These are phyloP conservation scores for Periophthalmus magnuspinnatus DNA, from an alignment of 2,797 vertebrate species.

Conservation along the genomic window DNA sequence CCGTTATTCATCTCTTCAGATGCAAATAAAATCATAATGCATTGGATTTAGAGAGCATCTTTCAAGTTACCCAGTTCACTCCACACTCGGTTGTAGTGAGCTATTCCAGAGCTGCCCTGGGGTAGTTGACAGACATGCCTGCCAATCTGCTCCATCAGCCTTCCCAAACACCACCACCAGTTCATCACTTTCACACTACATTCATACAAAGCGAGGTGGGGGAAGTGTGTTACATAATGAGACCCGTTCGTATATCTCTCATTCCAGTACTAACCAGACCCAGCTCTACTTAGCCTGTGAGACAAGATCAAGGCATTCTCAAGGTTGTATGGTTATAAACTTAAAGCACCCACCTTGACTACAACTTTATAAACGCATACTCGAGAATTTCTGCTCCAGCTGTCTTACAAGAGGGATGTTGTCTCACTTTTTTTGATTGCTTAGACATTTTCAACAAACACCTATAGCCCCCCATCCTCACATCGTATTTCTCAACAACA, in stretches of 20 bases:
- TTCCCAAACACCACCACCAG: no score
- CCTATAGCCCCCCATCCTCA: constrained; percentile 27
- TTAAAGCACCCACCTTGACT: background rate
- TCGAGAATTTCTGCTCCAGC: background rate
- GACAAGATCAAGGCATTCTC: background rate
- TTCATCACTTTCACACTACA: background rate
- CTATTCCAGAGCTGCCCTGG: no score
- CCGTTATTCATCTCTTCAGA: background rate
- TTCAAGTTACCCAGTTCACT: background rate
- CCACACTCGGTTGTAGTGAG: background rate
- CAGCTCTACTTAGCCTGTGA: background rate
- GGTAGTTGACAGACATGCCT: background rate
- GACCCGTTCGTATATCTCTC: background rate
- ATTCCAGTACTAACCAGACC: background rate
- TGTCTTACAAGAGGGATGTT: background rate
- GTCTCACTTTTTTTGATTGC: background rate
- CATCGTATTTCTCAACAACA: constrained; percentile 51
- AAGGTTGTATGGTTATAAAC: background rate
- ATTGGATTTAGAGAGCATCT: no score
- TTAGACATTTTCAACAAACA: constrained; percentile 11
- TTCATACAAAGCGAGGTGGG: no score
- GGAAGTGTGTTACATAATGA: background rate
- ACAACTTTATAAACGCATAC: no score
- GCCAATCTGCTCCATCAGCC: no score
- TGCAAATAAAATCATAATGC: background rate